Conservation (phyloP, 2,113 vertebrate species). For the Epinephelus fuscoguttatus region DNA sequence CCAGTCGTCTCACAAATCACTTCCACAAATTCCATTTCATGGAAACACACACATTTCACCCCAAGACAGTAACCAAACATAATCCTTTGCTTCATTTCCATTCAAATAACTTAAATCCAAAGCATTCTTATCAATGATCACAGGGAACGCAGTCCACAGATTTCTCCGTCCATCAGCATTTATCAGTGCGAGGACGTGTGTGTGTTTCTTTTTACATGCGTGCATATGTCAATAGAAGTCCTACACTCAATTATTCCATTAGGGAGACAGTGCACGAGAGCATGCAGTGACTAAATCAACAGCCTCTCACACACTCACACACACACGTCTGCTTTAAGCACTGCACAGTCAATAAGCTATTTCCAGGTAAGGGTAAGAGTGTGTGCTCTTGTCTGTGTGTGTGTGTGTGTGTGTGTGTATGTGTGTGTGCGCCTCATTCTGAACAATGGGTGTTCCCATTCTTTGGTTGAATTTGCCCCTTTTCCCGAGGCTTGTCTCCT, state of each 20-base stretch:
- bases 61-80: conserved; percentile 69
- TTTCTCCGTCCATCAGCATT: conserved; percentile 54
- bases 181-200: conserved; percentile 22
- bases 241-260: conserved; percentile 83
- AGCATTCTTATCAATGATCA: conserved; percentile 76
- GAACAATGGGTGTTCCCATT: conserved; percentile 62
- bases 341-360: conserved; percentile 74
- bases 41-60: conserved; percentile 73
- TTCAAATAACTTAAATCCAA: conserved; percentile 79
- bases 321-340: conserved; percentile 67
- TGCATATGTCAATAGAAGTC: conserved; percentile 73
- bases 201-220: conserved; percentile 35
- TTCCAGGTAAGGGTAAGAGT: conserved; percentile 53
- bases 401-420: conserved; percentile 24
- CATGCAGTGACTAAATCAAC: conserved; percentile 77
- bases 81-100: conserved; percentile 84
- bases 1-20: conserved; percentile 70
- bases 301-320: conserved; percentile 46
- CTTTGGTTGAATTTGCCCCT: conserved; percentile 69
- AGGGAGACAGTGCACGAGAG: conserved; percentile 64
- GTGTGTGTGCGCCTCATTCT: conserved; percentile 31
- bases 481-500: conserved; percentile 62
- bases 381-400: conserved; percentile 20
- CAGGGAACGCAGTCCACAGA: conserved; percentile 51
- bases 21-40: conserved; percentile 78